phyloP scores from a whole-genome alignment of 1,140 invertebrate genomes.

The Saccostrea glomerata region DNA sequence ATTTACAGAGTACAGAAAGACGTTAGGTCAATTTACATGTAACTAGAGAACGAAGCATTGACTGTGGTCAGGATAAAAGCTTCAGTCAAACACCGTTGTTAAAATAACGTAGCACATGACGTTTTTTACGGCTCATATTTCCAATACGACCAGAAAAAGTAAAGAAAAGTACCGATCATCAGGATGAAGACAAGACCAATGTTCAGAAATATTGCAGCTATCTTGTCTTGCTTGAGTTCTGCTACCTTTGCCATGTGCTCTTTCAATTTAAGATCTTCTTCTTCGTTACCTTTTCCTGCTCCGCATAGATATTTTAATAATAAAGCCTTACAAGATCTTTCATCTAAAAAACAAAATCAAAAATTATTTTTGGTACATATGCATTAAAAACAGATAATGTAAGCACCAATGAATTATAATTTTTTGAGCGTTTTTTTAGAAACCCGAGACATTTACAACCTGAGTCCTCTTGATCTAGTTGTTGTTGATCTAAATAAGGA shows the following conservation, averaged over 20 bases:
- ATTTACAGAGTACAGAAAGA: too few relatives aligned
- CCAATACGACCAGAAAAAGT: conserved; percentile 69
- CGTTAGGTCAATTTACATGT: too few relatives aligned
- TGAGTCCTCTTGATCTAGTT: background rate
- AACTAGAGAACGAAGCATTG: too few relatives aligned
- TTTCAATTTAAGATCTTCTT: conserved; percentile 55
- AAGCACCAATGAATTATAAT: background rate
- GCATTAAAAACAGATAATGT: background rate
- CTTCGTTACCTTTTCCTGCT: conserved; percentile 46
- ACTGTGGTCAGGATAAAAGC: too few relatives aligned
- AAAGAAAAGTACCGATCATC: conserved; percentile 59
- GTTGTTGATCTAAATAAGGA: background rate
- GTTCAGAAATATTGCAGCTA: conserved; percentile 54
- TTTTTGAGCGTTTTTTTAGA: background rate
- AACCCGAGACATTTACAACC: background rate
- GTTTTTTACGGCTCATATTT: conserved; percentile 44
- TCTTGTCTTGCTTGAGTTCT: conserved; percentile 59
- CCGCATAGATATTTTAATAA: conserved; percentile 54
- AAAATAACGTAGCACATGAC: background rate
- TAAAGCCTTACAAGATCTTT: conserved; percentile 44
- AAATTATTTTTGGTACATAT: background rate
- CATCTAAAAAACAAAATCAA: conserved; percentile 23
- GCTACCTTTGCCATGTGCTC: conserved; percentile 64
- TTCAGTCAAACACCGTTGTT: too few relatives aligned
- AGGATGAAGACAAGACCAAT: conserved; percentile 62